These are phyloP conservation scores for Plebejus argus DNA, from an alignment of 2,888 invertebrate genomes.

Conservation along the genomic window DNA sequence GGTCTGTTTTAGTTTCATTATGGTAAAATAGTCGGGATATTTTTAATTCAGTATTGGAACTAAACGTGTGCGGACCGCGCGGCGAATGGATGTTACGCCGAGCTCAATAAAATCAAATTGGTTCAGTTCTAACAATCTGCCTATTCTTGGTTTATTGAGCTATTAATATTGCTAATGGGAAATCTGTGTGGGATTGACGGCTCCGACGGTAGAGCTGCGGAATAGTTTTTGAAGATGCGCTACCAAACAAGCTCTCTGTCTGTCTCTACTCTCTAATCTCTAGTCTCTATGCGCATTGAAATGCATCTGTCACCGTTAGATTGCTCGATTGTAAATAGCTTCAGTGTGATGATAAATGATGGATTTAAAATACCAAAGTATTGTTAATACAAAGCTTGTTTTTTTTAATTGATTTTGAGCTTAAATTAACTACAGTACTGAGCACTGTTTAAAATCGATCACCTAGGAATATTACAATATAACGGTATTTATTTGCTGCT, in stretches of 20 bases:
- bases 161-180: conserved; percentile 15
- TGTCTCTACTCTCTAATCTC: too few relatives aligned
- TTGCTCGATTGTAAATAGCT: too few relatives aligned
- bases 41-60: neutral
- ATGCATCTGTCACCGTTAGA: too few relatives aligned
- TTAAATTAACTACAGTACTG: too few relatives aligned
- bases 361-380: too few relatives aligned
- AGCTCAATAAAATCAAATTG: conserved; percentile 16
- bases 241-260: neutral
- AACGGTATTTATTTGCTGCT: neutral
- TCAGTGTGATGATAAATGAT: too few relatives aligned
- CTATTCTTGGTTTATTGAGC: conserved; percentile 20
- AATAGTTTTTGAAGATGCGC: neutral
- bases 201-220: neutral
- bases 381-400: too few relatives aligned
- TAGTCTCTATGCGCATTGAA: neutral
- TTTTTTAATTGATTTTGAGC: too few relatives aligned
- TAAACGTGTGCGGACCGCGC: neutral
- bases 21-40: neutral
- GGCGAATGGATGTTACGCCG: conserved; percentile 21
- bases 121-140: conserved; percentile 25
- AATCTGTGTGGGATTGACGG: neutral
- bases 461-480: neutral
- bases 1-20: conserved; percentile 13
- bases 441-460: too few relatives aligned